Evolutionary conservation across 2,113 vertebrate species (phyloP).

Genomic region (Notarius quadriscutis): DNA sequence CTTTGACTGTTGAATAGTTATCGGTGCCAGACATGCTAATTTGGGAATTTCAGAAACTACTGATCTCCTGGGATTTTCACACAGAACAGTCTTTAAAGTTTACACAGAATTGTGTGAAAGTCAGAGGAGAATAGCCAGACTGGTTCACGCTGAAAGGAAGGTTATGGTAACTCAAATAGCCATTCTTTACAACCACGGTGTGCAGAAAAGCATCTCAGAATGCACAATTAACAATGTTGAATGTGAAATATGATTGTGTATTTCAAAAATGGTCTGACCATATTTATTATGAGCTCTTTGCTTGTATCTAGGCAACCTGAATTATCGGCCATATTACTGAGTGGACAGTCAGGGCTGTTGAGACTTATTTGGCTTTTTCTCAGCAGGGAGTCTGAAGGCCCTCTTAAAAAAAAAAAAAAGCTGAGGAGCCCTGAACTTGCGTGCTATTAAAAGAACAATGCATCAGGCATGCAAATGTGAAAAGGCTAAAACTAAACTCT

Average conservation of each 20-base stretch:
- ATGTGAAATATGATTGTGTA: conserved; percentile 30
- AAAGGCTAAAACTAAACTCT: background rate
- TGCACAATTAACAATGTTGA: background rate
- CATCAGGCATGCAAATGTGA: conserved; percentile 12
- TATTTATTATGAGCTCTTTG: conserved; percentile 20
- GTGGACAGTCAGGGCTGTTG: conserved; percentile 24
- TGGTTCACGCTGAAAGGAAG: no score
- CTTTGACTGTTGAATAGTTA: background rate
- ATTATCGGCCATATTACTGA: conserved; percentile 41
- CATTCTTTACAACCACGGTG: background rate
- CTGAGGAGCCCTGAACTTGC: background rate
- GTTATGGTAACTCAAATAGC: background rate
- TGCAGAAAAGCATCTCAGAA: background rate
- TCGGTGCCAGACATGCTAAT: background rate
- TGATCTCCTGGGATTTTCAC: background rate
- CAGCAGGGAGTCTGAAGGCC: conserved; percentile 12
- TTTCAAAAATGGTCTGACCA: conserved; percentile 19
- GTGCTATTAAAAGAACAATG: conserved; percentile 37
- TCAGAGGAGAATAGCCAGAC: background rate
- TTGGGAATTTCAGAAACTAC: background rate
- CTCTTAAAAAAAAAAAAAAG: background rate
- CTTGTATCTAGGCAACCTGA: conserved; percentile 49
- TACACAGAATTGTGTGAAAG: background rate
- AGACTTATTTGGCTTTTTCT: conserved; percentile 21
- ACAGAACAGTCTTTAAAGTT: background rate